Conservation (phyloP, 2,113 vertebrate genomes). For the Casuarius casuarius region DNA sequence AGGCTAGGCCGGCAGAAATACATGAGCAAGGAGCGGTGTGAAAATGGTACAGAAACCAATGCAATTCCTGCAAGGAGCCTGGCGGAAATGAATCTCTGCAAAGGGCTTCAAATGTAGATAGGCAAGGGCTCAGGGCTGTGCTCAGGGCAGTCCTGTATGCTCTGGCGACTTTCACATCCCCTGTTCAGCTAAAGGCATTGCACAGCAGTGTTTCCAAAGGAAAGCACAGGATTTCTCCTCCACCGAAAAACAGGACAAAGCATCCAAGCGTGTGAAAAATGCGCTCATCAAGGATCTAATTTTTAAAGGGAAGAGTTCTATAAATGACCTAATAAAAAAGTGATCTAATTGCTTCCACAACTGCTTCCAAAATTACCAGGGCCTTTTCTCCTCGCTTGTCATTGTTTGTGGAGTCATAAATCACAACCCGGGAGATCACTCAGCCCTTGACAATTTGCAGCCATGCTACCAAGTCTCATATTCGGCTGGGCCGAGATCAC, state of each 20-base stretch:
- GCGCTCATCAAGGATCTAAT: slow-evolving; percentile 13
- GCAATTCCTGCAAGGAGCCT: not conserved
- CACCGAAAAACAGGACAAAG: not conserved
- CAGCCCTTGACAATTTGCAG: slow-evolving; percentile 45
- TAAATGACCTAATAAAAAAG: slow-evolving; percentile 52
- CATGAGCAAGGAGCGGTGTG: not conserved
- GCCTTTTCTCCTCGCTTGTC: slow-evolving; percentile 58
- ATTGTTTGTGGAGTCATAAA: slow-evolving; percentile 76
- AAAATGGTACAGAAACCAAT: not conserved
- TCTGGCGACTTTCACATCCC: not conserved
- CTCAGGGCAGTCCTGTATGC: not conserved
- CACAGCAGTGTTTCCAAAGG: not conserved
- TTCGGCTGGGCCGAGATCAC: not conserved
- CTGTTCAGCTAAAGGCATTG: not conserved
- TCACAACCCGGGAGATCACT: slow-evolving; percentile 62
- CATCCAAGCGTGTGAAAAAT: not conserved
- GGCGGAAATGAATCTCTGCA: not conserved
- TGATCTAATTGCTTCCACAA: slow-evolving; percentile 72
- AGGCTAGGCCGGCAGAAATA: not conserved
- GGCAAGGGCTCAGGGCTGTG: not conserved
- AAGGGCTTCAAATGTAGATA: not conserved
- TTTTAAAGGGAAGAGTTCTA: slow-evolving; percentile 45
- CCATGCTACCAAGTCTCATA: not conserved
- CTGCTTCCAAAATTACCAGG: slow-evolving; percentile 35
- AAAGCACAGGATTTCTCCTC: not conserved